phyloP scores from a whole-genome alignment of 1,140 invertebrate species.

The Coptotermes formosanus region DNA sequence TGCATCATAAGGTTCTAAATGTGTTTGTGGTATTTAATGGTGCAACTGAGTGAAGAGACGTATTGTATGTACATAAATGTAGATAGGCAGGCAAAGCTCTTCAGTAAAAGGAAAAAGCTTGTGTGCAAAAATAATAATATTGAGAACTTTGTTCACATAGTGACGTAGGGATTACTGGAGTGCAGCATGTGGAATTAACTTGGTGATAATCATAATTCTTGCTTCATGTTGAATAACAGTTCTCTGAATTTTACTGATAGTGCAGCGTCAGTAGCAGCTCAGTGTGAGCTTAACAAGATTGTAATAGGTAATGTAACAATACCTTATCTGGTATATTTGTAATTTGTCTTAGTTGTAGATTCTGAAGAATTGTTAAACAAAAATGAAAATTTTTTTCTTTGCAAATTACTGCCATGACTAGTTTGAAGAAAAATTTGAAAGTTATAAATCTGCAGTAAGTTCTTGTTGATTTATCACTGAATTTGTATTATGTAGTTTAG shows the following conservation, averaged over 20 bases:
- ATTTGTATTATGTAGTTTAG: neutral
- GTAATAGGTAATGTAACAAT: too few relatives aligned
- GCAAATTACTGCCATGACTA: conserved; percentile 2
- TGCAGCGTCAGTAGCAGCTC: neutral
- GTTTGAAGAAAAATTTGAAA: neutral
- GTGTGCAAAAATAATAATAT: neutral
- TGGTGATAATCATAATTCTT: neutral
- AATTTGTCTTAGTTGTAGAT: neutral
- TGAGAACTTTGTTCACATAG: neutral
- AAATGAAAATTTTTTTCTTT: neutral
- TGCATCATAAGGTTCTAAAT: neutral
- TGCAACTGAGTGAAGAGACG: neutral
- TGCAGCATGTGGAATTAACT: neutral
- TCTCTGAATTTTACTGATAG: neutral
- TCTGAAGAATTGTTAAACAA: neutral
- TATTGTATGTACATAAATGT: neutral
- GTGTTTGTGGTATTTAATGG: neutral
- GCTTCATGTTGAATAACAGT: neutral
- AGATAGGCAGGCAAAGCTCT: neutral
- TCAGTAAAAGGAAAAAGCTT: neutral
- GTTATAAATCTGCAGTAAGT: neutral
- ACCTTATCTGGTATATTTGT: neutral
- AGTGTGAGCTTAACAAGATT: too few relatives aligned
- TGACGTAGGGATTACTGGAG: neutral
- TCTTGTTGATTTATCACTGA: neutral